Evolutionary conservation across 2,113 vertebrate species (phyloP), one percentile per base, ranked within the genome.

Genomic region (Rissa tridactyla): DNA sequence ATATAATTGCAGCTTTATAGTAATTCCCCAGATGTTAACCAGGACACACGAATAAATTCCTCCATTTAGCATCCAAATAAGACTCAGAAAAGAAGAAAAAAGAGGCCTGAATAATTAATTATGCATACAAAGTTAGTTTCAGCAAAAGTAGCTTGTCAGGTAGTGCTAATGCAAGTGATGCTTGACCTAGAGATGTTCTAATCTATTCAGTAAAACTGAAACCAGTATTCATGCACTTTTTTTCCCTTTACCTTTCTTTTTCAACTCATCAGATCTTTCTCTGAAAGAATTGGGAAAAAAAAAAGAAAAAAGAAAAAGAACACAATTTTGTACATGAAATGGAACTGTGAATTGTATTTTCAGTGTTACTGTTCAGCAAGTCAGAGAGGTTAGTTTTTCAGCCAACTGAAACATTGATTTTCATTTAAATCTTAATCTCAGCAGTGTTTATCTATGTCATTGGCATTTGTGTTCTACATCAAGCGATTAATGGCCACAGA

Each of bases 401-500:
- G 65, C 61, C 23, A 81, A 18, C 64, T 91, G 70, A 92, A 96
- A 72, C 32, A 92, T 49, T 94, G 65, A 91, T 91, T 94, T 92
- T 95, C 73, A 84, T 92, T 96, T 96, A 92, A 96, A 85, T 89
- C 86, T 89, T 87, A 94, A 92, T 94, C 70, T 84, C 49, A 27
- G 66, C n/a, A 84, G 64, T 95, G 89, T 96, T 97, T 94, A 95
- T 65, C 72, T 94, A 30, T 84, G 73, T 85, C 89, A 90, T 73
- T 94, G 86, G 29, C 62, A 85, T 87, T 94, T 94, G 66, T 94
- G 70, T 91, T 94, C 73, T 78, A 62, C 49, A 79, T 60, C 34
- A 82, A 42, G 52, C 34, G 32, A 94, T 91, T 95, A 91, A 96
- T 96, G 81, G 29, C 54, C 27, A n/a, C 21, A 82, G 70, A 95